These are phyloP conservation scores for Odontesthes bonariensis DNA, from an alignment of 2,113 vertebrate species.

Conservation along the genomic window DNA sequence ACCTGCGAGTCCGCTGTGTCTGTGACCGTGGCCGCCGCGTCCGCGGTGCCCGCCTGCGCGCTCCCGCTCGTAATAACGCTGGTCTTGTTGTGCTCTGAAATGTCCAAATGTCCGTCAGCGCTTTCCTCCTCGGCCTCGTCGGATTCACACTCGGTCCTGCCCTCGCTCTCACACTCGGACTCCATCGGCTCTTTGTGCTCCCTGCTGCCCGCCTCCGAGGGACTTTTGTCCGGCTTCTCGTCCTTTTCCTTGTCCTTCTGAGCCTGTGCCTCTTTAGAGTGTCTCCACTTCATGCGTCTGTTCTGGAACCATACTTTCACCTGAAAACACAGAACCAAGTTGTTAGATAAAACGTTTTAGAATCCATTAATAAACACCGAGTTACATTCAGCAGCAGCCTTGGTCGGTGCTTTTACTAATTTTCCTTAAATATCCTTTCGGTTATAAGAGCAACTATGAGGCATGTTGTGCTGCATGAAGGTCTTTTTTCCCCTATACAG, in stretches of 20 bases:
- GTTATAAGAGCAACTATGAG: too few species aligned
- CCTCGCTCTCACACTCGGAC: constrained; percentile 92
- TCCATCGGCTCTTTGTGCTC: constrained; percentile 85
- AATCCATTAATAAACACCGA: background rate
- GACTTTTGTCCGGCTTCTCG: constrained; percentile 81
- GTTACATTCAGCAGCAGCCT: too few species aligned
- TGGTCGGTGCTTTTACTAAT: too few species aligned
- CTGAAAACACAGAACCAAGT: constrained; percentile 66
- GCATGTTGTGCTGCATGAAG: too few species aligned
- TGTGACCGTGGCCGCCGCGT: constrained; percentile 52
- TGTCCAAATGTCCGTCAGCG: constrained; percentile 84
- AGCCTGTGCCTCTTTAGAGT: constrained; percentile 97
- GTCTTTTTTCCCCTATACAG: too few species aligned
- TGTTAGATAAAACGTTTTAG: background rate
- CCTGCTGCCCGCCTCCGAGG: constrained; percentile 57
- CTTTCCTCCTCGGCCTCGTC: constrained; percentile 86
- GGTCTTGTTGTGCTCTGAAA: constrained; percentile 86
- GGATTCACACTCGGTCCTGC: constrained; percentile 91
- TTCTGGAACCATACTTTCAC: constrained; percentile 99
- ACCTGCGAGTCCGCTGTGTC: constrained; percentile 71
- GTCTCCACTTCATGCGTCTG: constrained; percentile 97
- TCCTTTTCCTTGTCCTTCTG: constrained; percentile 96
- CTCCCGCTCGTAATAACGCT: constrained; percentile 86
- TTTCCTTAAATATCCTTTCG: background rate
- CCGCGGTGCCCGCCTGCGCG: constrained; percentile 58